These are phyloP conservation scores for Bombus waltoni DNA, from an alignment of 1,140 invertebrate genomes.

Conservation along the genomic window DNA sequence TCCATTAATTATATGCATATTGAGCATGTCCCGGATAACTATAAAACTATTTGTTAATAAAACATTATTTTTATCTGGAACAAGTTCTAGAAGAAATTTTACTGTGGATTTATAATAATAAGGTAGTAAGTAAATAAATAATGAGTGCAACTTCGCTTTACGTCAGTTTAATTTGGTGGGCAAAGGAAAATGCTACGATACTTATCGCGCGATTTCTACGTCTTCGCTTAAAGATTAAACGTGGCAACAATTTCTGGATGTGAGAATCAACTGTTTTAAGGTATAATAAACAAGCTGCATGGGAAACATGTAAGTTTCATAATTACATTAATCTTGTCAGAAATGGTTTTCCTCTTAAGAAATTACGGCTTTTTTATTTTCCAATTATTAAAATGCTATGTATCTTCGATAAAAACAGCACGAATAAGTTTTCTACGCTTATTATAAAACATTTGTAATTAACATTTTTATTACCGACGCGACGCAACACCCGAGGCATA, in stretches of 20 bases:
- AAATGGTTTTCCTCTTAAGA: background rate
- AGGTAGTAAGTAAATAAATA: background rate
- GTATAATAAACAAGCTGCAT: no score
- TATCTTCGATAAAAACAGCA: background rate
- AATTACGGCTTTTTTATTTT: background rate
- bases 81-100: background rate
- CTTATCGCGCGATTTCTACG: background rate
- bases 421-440: background rate
- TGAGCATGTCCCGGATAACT: background rate
- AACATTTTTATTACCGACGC: no score
- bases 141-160: background rate
- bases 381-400: background rate
- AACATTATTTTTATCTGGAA: background rate
- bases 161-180: background rate
- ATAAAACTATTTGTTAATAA: background rate
- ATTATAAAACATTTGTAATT: background rate
- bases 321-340: background rate
- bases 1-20: background rate
- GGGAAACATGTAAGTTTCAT: background rate
- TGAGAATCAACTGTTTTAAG: background rate
- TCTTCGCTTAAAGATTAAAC: background rate
- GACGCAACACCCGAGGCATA: no score
- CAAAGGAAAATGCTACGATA: background rate
- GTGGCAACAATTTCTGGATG: background rate
- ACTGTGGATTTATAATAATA: background rate